Conservation (phyloP, 1,140 invertebrate species). For the Ruditapes philippinarum region DNA sequence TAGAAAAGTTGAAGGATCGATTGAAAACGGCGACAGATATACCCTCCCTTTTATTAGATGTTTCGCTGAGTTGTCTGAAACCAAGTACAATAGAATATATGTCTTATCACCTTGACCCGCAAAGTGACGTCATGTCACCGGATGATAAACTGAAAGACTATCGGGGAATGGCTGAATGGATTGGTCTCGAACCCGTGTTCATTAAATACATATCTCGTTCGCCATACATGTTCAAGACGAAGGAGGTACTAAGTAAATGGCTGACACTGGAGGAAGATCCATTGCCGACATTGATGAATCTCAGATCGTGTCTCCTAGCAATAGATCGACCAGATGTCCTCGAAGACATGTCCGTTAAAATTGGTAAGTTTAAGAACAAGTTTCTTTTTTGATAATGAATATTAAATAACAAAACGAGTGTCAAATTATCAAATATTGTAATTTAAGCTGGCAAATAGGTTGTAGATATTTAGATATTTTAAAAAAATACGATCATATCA, state of each 20-base stretch:
- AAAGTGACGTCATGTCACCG: neutral
- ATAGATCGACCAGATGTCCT: slow-evolving; percentile 34
- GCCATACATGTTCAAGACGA: neutral
- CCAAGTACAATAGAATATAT: slow-evolving; percentile 5
- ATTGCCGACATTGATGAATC: slow-evolving; percentile 32
- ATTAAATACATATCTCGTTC: slow-evolving; percentile 1
- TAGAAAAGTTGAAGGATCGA: neutral
- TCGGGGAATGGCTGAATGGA: slow-evolving; percentile 37
- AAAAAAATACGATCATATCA: too few relatives aligned
- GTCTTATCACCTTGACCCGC: slow-evolving; percentile 20
- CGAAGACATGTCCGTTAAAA: slow-evolving; percentile 37
- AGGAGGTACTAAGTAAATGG: slow-evolving; percentile 51
- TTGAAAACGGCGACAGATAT: slow-evolving; percentile 4
- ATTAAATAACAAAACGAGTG: too few relatives aligned
- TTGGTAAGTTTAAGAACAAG: neutral
- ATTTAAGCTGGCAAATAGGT: too few relatives aligned
- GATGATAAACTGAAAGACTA: slow-evolving; percentile 42
- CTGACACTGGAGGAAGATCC: neutral
- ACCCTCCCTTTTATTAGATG: neutral
- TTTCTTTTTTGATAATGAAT: neutral
- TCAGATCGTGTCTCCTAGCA: slow-evolving; percentile 3
- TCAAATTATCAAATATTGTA: too few relatives aligned
- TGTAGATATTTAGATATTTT: too few relatives aligned
- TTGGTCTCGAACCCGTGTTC: slow-evolving; percentile 12
- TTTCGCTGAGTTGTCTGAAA: slow-evolving; percentile 27